phyloP scores from a whole-genome alignment of 2,113 vertebrate genomes.

The Bos taurus region ARS-UCD2.0 NC_037329.1:84364001-84364500 shows the following conservation, averaged over 20 bases:
- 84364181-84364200: background rate
- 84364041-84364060: background rate
- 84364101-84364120: background rate
- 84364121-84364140: background rate
- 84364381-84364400: background rate
- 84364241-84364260: background rate
- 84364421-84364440: background rate
- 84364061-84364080: background rate
- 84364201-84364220: background rate
- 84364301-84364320: background rate
- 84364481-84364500: background rate
- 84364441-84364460: background rate
- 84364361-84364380: background rate
- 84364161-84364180: background rate
- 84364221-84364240: background rate
- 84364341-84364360: background rate
- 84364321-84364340: background rate
- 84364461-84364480: background rate
- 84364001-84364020: background rate
- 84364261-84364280: background rate
- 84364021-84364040: background rate
- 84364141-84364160: background rate
- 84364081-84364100: background rate
- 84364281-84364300: background rate
- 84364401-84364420: background rate